Evolutionary conservation across 2,797 vertebrate species (phyloP), one percentile per base, ranked within the genome.

Genomic region (Dendrocincla fuliginosa): DNA sequence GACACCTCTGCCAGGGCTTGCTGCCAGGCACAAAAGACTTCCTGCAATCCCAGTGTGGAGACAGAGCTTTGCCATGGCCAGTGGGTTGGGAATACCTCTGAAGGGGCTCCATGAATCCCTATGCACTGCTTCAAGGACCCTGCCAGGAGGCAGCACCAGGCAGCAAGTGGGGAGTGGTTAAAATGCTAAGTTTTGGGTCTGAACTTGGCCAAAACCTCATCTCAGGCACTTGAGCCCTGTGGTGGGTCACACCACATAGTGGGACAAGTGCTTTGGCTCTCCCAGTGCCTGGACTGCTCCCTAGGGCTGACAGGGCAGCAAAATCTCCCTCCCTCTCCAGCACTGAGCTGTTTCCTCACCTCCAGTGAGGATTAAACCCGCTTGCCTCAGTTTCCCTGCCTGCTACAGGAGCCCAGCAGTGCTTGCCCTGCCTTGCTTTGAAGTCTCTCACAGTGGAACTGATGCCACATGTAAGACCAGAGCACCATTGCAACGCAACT

Each of bases 41-140:
- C 86, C 85, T 63, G 52, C 32, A 94, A 53, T n/a, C 11, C 80
- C 27, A 3, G 49, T 16, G 73, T 63, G 70, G 50, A 89, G 65
- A 64, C 12, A 17, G 57, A 87, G 56, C 13, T 67, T 22, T 53
- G 37, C 77, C 44, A 17, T 1, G 10, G 52, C 11, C n/a, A 11
- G 27, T 19, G 49, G 30, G 17, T 47, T 47, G 69, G 35, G 61
- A 82, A 44, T 4, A 28, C 1, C 22, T 77, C 69, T 13, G 50
- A 57, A 56, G 37, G 44, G 13, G 18, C 10, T 90, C 24, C 52
- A 28, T 9, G 22, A 71, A 75, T 17, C 49, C 41, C 47, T 6
- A 0, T 2, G 16, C 32, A 9, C 15, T 28, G 7, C 1, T 28
- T 39, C 0, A 0, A 49, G 10, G 17, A 25, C 10, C 18, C 12